phyloP scores from a whole-genome alignment of 2,797 vertebrate species.

The Sebastes matsubarae region DNA sequence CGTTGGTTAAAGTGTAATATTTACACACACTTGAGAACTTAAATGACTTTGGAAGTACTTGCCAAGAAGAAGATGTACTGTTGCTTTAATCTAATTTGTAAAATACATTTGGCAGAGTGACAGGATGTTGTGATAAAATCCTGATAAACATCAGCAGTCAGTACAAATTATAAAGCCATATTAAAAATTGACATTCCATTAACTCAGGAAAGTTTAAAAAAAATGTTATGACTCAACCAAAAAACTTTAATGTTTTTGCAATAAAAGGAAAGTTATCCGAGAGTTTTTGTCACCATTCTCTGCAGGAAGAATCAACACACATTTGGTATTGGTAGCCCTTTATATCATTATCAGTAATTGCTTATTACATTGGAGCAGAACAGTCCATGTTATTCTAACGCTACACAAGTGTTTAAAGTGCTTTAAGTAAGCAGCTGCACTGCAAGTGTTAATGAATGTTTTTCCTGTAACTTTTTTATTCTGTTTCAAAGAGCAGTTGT shows the following conservation, averaged over 20 bases:
- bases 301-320: neutral
- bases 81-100: constrained; percentile 40
- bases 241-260: neutral
- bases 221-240: neutral
- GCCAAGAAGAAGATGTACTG: constrained; percentile 7
- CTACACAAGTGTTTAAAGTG: neutral
- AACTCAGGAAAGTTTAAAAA: constrained; percentile 1
- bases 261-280: neutral
- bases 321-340: neutral
- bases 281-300: neutral
- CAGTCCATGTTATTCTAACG: neutral
- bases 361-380: neutral
- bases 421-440: neutral
- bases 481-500: neutral
- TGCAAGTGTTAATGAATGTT: neutral
- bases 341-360: neutral
- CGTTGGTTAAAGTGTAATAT: constrained; percentile 12
- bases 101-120: constrained; percentile 19
- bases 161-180: constrained; percentile 11
- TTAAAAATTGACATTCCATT: constrained; percentile 30
- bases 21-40: constrained; percentile 1
- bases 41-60: constrained; percentile 30
- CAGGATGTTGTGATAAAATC: constrained; percentile 38
- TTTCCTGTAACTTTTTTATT: neutral
- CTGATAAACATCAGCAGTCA: constrained; percentile 41